A percentile compares a stretch with the other conserved stretches of the same genome.
phyloP scores from a whole-genome alignment of 1,140 invertebrate species.

The Lepidurus arcticus region DNA sequence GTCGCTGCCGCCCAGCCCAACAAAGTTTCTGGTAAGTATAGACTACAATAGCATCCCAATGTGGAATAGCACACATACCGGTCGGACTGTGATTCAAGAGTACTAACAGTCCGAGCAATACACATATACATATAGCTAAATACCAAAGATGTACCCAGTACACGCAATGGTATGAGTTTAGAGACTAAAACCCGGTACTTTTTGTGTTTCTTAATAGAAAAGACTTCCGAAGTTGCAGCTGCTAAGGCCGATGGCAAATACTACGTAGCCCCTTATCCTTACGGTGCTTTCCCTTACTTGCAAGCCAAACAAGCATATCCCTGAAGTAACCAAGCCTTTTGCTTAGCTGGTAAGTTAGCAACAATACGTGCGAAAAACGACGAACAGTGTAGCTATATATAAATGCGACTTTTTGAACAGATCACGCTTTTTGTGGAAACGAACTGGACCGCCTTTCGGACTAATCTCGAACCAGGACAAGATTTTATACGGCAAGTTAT shows the following conservation, averaged over 20 bases:
- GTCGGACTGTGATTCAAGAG: too few relatives aligned
- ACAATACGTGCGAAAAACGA: background rate
- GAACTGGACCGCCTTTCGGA: background rate
- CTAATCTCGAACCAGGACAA: background rate
- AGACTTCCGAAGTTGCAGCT: background rate
- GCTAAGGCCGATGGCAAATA: conserved; percentile 2
- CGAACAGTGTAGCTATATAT: background rate
- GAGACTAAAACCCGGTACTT: background rate
- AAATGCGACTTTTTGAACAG: background rate
- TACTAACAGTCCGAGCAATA: too few relatives aligned
- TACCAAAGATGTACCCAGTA: too few relatives aligned
- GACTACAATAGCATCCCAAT: too few relatives aligned
- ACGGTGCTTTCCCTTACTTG: background rate
- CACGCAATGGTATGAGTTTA: too few relatives aligned
- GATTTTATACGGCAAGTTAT: background rate
- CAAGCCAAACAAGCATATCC: background rate
- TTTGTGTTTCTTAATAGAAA: background rate
- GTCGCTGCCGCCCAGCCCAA: background rate
- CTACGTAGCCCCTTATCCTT: background rate
- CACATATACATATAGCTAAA: too few relatives aligned
- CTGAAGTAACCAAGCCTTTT: background rate
- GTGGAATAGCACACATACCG: too few relatives aligned
- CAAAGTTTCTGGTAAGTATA: conserved; percentile 3
- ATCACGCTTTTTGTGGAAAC: background rate
- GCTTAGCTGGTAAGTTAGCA: background rate